These are phyloP conservation scores for Rotaria macrura DNA, from an alignment of 2,888 invertebrate genomes.

Conservation along the genomic window DNA sequence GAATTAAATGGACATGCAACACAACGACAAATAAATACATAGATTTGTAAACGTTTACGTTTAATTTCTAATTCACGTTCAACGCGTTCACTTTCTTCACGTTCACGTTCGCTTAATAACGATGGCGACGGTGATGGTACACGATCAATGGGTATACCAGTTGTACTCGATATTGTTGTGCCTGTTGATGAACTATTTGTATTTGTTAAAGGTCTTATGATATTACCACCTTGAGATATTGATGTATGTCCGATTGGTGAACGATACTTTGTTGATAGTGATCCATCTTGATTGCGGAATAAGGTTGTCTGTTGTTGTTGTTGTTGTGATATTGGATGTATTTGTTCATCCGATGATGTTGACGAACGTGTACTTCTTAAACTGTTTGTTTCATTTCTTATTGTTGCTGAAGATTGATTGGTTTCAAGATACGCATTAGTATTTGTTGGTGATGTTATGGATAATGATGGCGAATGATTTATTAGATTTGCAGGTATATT, in stretches of 20 bases:
- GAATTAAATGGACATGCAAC: conserved; percentile 98
- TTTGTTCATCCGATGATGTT: neutral
- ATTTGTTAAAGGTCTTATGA: neutral
- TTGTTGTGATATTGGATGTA: neutral
- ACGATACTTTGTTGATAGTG: neutral
- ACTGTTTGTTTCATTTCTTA: neutral
- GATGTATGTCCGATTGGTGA: neutral
- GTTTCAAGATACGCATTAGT: neutral
- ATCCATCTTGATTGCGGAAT: neutral
- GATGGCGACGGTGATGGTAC: neutral
- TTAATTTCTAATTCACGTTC: conserved; percentile 49
- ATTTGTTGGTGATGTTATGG: neutral
- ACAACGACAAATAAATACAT: conserved; percentile 93
- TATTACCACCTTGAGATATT: neutral
- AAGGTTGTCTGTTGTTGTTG: neutral
- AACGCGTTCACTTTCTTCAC: conserved; percentile 9
- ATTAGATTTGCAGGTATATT: neutral
- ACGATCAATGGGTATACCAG: conserved; percentile 3
- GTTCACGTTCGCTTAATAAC: conserved; percentile 5
- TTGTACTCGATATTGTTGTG: neutral
- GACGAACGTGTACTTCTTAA: neutral
- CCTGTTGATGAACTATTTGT: neutral
- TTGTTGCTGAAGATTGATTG: neutral
- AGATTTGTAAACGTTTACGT: conserved; percentile 81
- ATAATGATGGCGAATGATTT: neutral